Conservation (phyloP, 2,797 vertebrate species). For the Hylomyscus alleni region DNA sequence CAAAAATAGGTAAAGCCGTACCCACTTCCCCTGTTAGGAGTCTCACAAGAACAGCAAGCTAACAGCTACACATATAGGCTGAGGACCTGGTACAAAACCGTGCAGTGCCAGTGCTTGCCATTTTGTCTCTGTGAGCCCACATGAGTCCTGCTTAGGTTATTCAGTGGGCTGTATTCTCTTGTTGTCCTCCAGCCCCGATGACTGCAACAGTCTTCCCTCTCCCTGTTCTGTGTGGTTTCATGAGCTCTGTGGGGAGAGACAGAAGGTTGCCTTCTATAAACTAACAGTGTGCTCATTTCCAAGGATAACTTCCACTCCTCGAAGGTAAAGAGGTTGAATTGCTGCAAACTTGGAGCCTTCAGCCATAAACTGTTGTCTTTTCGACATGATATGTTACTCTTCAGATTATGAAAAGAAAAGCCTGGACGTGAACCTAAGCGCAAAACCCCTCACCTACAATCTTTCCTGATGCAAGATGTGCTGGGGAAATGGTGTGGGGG, state of each 20-base stretch:
- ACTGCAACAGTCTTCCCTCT: neutral
- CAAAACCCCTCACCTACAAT: neutral
- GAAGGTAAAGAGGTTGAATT: neutral
- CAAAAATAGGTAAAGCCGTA: neutral
- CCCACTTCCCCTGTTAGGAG: neutral
- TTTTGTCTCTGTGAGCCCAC: neutral
- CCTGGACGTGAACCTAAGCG: neutral
- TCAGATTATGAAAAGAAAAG: neutral
- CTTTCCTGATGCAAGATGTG: neutral
- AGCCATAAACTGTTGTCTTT: neutral
- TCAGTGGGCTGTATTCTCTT: neutral
- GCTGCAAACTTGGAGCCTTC: neutral
- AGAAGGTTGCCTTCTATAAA: neutral
- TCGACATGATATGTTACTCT: neutral
- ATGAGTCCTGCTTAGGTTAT: neutral
- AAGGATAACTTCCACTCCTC: neutral
- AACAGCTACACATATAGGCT: rapidly evolving
- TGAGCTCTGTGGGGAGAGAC: neutral
- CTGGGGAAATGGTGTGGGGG: neutral
- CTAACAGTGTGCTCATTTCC: neutral
- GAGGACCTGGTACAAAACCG: rapidly evolving
- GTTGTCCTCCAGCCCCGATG: neutral
- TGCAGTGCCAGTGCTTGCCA: neutral
- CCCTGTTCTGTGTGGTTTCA: neutral
- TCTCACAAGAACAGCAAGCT: neutral